Conservation (phyloP, 2,113 vertebrate species). For the Microcebus murinus region DNA sequence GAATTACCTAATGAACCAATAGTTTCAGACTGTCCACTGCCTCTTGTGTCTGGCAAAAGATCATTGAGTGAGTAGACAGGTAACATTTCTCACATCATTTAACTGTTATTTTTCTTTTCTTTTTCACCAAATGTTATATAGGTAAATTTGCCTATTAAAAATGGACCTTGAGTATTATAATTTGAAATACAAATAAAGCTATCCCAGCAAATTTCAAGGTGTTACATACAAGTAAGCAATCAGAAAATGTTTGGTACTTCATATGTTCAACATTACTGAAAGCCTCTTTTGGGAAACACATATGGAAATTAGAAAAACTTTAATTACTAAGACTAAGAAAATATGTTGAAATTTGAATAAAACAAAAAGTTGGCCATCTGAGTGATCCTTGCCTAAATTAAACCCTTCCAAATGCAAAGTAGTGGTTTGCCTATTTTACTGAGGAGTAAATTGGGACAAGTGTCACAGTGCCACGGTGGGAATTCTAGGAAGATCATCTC, state of each 20-base stretch:
- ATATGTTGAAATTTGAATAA: conserved; percentile 20
- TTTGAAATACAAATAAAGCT: neutral
- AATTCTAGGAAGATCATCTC: neutral
- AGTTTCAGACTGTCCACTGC: neutral
- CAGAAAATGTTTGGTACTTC: neutral
- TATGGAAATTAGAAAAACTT: neutral
- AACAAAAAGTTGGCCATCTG: neutral
- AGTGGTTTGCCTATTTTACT: neutral
- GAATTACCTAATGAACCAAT: neutral
- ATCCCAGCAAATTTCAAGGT: neutral
- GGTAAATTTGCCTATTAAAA: neutral
- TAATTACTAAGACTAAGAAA: neutral
- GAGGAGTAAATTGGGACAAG: neutral
- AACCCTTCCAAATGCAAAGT: neutral
- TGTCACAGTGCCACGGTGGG: neutral
- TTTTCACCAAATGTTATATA: neutral
- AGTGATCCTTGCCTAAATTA: neutral
- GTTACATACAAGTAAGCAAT: neutral
- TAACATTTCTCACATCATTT: neutral
- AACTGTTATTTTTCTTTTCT: neutral
- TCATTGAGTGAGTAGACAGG: neutral
- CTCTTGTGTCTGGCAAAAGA: neutral
- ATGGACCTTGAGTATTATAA: neutral
- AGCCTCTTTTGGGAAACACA: neutral
- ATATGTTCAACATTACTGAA: neutral